Percentiles rank a stretch among this genome's conserved stretches.
phyloP scores from a whole-genome alignment of 2,888 invertebrate genomes.

The Phyllotreta cruciferae region DNA sequence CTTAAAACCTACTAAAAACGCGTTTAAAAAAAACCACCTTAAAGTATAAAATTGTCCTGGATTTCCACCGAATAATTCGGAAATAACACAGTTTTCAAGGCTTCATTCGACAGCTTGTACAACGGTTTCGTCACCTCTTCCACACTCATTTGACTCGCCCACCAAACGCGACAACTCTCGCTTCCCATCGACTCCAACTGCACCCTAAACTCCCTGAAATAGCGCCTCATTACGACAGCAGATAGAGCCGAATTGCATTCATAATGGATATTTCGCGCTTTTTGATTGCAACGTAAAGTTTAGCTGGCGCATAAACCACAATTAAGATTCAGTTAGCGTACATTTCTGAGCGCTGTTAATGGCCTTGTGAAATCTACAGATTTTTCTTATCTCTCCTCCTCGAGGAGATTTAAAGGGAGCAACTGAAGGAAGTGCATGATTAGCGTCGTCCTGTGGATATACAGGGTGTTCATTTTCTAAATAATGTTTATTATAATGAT shows the following conservation, averaged over 20 bases:
- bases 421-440: conserved; percentile 1
- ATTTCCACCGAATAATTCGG: too few species aligned
- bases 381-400: conserved; percentile 18
- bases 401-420: neutral
- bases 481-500: too few species aligned
- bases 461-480: too few species aligned
- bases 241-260: conserved; percentile 31
- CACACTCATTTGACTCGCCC: too few species aligned
- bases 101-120: too few species aligned
- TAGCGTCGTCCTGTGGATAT: neutral
- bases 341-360: conserved; percentile 10
- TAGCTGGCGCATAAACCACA: conserved; percentile 29
- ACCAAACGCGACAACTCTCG: neutral
- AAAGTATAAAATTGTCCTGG: too few species aligned
- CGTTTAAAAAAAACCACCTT: too few species aligned
- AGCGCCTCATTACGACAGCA: conserved; percentile 23
- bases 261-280: conserved; percentile 29
- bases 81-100: too few species aligned
- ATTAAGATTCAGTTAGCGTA: conserved; percentile 28
- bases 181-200: conserved; percentile 15
- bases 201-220: conserved; percentile 23
- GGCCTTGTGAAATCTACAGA: conserved; percentile 11
- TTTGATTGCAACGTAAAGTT: conserved; percentile 31
- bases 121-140: too few species aligned
- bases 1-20: too few species aligned